Conservation (phyloP, 1,140 invertebrate species). For the Agrypnia vestita region DNA sequence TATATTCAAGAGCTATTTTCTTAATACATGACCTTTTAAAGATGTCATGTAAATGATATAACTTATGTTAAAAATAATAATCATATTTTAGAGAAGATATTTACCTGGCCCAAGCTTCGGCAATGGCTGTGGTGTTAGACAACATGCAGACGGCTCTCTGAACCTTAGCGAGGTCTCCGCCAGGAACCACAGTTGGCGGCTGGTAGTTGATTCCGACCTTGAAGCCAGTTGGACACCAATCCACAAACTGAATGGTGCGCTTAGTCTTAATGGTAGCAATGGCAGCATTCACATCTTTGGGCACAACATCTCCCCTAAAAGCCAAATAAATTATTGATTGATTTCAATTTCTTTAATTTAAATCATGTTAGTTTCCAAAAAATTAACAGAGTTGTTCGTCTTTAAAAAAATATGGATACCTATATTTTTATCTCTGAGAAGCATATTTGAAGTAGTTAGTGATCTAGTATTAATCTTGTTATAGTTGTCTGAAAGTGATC, state of each 20-base stretch:
- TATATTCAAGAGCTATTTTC: too few species aligned
- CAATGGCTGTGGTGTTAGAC: conserved; percentile 90
- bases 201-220: conserved; percentile 89
- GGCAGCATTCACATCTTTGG: conserved; percentile 91
- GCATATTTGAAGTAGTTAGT: too few species aligned
- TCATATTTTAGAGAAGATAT: too few species aligned
- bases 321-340: background rate
- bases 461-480: too few species aligned
- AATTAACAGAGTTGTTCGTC: too few species aligned
- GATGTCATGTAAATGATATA: too few species aligned
- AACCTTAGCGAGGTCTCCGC: conserved; percentile 87
- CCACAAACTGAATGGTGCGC: conserved; percentile 86
- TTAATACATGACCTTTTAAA: too few species aligned
- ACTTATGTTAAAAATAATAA: too few species aligned
- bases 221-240: conserved; percentile 89
- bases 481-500: too few species aligned
- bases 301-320: conserved; percentile 76
- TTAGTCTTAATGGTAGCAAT: conserved; percentile 94
- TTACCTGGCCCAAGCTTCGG: conserved; percentile 86
- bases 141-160: conserved; percentile 91
- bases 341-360: background rate
- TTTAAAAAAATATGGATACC: too few species aligned
- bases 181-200: conserved; percentile 87
- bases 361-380: too few species aligned
- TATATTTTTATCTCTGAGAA: too few species aligned